These are phyloP conservation scores for Camptogramma bilineatum DNA, from an alignment of 2,888 invertebrate species.

Conservation along the genomic window DNA sequence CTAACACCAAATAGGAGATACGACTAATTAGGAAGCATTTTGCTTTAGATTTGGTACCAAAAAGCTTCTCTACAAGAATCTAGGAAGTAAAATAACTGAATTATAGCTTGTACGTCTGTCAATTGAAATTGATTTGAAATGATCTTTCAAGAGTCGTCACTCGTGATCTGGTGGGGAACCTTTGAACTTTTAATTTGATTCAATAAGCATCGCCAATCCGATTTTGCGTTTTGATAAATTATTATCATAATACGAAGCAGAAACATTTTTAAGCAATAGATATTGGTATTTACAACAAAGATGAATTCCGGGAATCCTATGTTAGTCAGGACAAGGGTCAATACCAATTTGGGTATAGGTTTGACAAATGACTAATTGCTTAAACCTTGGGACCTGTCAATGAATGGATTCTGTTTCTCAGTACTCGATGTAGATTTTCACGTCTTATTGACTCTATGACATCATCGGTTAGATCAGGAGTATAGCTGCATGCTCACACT, in stretches of 20 bases:
- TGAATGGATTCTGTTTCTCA: conserved; percentile 61
- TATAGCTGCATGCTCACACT: conserved; percentile 58
- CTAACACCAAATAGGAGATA: conserved; percentile 24
- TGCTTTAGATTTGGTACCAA: background rate
- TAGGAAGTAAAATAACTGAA: too few species aligned
- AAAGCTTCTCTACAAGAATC: too few species aligned
- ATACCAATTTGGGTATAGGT: conserved; percentile 39
- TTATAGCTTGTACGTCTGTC: too few species aligned
- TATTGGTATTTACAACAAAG: background rate
- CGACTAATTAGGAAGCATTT: conserved; percentile 14
- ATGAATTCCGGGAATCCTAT: background rate
- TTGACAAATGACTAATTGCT: conserved; percentile 59
- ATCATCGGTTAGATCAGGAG: conserved; percentile 70
- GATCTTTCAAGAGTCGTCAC: background rate
- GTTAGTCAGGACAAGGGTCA: background rate
- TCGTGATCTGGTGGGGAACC: background rate
- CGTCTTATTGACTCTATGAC: conserved; percentile 71
- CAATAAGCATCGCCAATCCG: background rate
- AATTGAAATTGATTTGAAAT: background rate
- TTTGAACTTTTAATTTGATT: background rate
- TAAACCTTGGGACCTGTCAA: conserved; percentile 52
- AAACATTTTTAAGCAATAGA: too few species aligned
- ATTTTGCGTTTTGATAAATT: background rate
- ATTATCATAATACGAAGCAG: background rate
- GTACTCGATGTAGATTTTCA: conserved; percentile 64